Conservation (phyloP, 64 coral and sea anemone species). For the Stichodactyla mertensii region DNA sequence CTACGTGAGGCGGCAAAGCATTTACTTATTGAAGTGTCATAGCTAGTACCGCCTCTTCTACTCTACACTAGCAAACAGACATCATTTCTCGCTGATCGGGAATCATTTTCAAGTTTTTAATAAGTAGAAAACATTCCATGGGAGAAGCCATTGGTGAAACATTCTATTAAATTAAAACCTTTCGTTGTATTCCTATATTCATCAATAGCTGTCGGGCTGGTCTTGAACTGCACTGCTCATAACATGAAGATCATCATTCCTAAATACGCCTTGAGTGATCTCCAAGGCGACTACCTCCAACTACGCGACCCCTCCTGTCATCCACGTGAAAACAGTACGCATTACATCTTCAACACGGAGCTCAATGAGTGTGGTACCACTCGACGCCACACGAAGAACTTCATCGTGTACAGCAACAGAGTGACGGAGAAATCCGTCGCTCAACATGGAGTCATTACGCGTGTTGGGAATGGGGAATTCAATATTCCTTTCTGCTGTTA, state of each 20-base stretch:
- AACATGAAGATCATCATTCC: slow-evolving; percentile 49
- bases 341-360: slow-evolving; percentile 54
- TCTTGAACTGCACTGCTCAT: slow-evolving; percentile 50
- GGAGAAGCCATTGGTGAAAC: too few species aligned
- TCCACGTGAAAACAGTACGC: slow-evolving; percentile 31
- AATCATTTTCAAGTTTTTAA: too few species aligned
- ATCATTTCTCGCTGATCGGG: too few species aligned
- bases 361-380: slow-evolving; percentile 46
- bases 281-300: slow-evolving; percentile 48
- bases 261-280: slow-evolving; percentile 43
- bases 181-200: not conserved
- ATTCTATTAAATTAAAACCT: not conserved
- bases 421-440: slow-evolving; percentile 33
- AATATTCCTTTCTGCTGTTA: slow-evolving; percentile 65
- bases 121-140: too few species aligned
- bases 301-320: slow-evolving; percentile 29
- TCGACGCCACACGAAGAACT: slow-evolving; percentile 44
- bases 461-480: slow-evolving; percentile 47
- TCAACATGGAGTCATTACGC: slow-evolving; percentile 32
- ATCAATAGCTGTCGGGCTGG: slow-evolving; percentile 31
- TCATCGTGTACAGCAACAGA: slow-evolving; percentile 58
- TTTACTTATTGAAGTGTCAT: too few species aligned
- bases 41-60: too few species aligned
- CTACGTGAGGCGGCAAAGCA: too few species aligned
- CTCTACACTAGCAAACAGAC: too few species aligned